phyloP scores from a whole-genome alignment of 2,113 vertebrate species.

The Corythaixoides concolor region DNA sequence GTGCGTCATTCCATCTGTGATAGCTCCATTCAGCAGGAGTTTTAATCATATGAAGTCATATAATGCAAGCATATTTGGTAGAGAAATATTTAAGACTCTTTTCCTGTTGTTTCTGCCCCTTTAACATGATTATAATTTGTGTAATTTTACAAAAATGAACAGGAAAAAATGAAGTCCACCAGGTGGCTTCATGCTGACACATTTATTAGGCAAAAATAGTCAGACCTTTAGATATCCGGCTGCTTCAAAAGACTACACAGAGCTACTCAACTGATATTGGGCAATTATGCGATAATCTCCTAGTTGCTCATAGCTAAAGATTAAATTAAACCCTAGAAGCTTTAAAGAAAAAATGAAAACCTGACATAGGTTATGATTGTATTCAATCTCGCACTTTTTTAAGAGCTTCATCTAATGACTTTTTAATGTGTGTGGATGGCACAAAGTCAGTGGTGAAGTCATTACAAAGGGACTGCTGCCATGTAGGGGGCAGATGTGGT shows the following conservation, averaged over 20 bases:
- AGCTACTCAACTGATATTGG: background rate
- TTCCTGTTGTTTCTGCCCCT: background rate
- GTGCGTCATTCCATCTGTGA: too few species aligned
- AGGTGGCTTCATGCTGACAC: background rate
- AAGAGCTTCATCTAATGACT: background rate
- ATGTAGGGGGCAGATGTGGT: background rate
- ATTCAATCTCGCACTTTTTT: background rate
- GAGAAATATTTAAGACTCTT: background rate
- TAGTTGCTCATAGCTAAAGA: background rate
- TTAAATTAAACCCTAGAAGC: constrained; percentile 6
- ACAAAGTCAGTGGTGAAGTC: background rate
- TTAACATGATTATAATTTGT: background rate
- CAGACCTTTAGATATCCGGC: background rate
- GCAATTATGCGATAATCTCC: background rate
- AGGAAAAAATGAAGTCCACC: background rate
- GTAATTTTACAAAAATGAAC: background rate
- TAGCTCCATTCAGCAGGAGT: background rate
- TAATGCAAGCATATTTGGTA: background rate
- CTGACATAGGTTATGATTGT: background rate
- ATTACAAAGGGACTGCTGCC: background rate
- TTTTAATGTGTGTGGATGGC: background rate
- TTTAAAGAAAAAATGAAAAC: background rate
- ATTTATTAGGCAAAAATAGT: background rate
- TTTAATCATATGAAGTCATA: background rate
- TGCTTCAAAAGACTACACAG: background rate